These are phyloP conservation scores for Philantomba maxwellii DNA, from an alignment of 2,113 vertebrate species.

Conservation along the genomic window DNA sequence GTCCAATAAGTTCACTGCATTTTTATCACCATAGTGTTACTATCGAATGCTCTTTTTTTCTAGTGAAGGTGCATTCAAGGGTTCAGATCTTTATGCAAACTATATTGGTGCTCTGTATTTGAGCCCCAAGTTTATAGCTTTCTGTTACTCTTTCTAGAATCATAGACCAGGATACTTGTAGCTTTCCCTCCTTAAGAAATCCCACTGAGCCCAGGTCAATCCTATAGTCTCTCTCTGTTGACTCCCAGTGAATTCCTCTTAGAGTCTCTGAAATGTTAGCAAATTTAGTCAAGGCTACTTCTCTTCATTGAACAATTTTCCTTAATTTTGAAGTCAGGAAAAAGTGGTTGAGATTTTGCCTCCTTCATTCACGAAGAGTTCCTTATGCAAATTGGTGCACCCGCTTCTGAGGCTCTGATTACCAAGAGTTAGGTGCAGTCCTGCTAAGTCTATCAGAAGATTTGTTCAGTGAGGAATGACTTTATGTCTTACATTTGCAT, in stretches of 20 bases:
- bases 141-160: background rate
- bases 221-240: background rate
- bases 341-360: background rate
- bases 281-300: background rate
- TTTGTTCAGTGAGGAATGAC: background rate
- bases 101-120: background rate
- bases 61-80: background rate
- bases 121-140: background rate
- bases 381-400: background rate
- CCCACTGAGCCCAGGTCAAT: background rate
- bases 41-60: background rate
- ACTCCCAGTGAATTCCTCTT: background rate
- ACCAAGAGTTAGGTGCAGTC: conserved; percentile 14
- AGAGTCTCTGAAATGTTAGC: background rate
- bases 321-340: background rate
- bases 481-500: conserved; percentile 39
- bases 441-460: conserved; percentile 22
- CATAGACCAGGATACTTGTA: background rate
- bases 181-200: background rate
- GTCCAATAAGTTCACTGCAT: background rate
- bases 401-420: background rate
- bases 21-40: background rate
- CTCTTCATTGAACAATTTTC: background rate
- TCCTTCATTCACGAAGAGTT: background rate
- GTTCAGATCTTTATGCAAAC: background rate